Conservation (phyloP, 1,140 invertebrate genomes). For the Tetragnatha versicolor region DNA sequence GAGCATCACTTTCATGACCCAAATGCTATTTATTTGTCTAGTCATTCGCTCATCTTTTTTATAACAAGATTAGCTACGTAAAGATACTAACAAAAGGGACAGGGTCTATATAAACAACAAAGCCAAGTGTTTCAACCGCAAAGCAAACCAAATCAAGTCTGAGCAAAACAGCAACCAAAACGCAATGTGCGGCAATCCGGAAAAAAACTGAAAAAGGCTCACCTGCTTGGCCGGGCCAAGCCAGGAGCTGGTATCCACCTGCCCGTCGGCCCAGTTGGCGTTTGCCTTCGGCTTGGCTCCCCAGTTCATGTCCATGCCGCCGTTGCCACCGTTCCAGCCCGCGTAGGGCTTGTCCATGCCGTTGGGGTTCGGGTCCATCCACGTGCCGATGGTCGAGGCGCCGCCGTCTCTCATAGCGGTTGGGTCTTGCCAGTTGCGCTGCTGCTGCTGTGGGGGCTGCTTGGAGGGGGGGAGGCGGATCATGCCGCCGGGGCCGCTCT, state of each 20-base stretch:
- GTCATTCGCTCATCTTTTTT: too few relatives aligned
- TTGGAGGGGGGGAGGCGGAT: constrained; percentile 57
- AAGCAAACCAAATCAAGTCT: too few relatives aligned
- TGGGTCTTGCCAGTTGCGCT: constrained; percentile 61
- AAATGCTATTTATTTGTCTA: too few relatives aligned
- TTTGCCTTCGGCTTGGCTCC: constrained; percentile 71
- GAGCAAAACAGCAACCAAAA: too few relatives aligned
- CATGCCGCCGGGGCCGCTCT: constrained; percentile 57
- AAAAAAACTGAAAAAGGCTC: constrained; percentile 4
- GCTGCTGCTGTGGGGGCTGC: constrained; percentile 17
- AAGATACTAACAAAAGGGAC: too few relatives aligned
- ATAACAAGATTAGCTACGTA: too few relatives aligned
- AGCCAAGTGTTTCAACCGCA: too few relatives aligned
- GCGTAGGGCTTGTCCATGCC: constrained; percentile 30
- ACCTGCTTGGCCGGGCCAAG: constrained; percentile 66
- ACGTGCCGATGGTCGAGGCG: constrained; percentile 67
- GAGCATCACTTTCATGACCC: too few relatives aligned
- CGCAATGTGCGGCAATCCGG: too few relatives aligned
- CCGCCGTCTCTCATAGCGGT: constrained; percentile 61
- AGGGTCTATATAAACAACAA: too few relatives aligned
- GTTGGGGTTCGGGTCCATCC: constrained; percentile 69
- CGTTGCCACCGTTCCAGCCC: constrained; percentile 67
- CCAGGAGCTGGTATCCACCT: constrained; percentile 73
- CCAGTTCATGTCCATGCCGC: constrained; percentile 60
- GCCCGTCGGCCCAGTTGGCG: constrained; percentile 69